Evolutionary conservation across 2,888 invertebrate species (phyloP).

Genomic region (Hirtodrosophila confusa): DNA sequence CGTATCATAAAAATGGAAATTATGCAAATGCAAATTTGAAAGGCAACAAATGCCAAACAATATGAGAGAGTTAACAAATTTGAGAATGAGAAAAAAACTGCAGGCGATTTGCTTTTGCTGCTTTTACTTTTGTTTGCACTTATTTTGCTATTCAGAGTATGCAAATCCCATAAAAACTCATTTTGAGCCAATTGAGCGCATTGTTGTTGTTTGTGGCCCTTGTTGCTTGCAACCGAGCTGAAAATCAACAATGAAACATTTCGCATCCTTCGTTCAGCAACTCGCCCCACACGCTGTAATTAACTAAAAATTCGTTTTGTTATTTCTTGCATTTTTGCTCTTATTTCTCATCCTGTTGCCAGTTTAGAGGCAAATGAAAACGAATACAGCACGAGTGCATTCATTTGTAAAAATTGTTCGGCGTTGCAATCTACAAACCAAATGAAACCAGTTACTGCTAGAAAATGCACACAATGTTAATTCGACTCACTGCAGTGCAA

Average conservation of each 20-base stretch:
- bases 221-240: conserved; percentile 35
- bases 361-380: conserved; percentile 35
- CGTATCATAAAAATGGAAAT: conserved; percentile 68
- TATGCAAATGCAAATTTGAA: conserved; percentile 64
- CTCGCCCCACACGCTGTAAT: conserved; percentile 51
- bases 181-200: conserved; percentile 74
- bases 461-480: conserved; percentile 38
- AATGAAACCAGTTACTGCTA: conserved; percentile 37
- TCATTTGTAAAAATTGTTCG: conserved; percentile 65
- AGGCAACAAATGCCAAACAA: conserved; percentile 31
- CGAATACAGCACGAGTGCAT: conserved; percentile 52
- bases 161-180: conserved; percentile 79
- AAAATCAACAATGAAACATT: conserved; percentile 54
- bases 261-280: conserved; percentile 3
- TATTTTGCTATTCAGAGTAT: conserved; percentile 65
- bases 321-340: conserved; percentile 16
- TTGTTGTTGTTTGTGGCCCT: conserved; percentile 49
- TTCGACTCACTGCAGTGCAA: conserved; percentile 20
- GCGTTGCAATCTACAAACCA: conserved; percentile 38
- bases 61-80: conserved; percentile 21
- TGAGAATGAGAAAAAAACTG: conserved; percentile 18
- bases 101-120: conserved; percentile 28
- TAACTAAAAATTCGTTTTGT: conserved; percentile 62
- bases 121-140: conserved; percentile 55
- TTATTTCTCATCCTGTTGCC: background rate